Conservation (phyloP, 2,113 vertebrate species). For the Odobenus rosmarus region DNA sequence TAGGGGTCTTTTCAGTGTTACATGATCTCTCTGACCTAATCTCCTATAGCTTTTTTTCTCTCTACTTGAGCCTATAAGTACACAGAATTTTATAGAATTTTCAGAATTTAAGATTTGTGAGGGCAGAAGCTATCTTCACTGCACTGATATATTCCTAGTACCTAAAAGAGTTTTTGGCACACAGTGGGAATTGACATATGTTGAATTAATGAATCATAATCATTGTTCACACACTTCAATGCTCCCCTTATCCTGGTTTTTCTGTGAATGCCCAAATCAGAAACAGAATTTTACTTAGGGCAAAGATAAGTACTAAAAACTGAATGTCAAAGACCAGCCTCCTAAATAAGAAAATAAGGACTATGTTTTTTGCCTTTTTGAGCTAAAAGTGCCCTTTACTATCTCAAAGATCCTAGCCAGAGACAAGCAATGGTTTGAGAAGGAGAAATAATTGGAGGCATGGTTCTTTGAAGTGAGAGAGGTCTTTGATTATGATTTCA, state of each 20-base stretch:
- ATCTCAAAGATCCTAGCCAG: conserved; percentile 34
- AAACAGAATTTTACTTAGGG: conserved; percentile 15
- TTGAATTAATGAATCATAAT: not conserved
- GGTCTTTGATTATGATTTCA: conserved; percentile 41
- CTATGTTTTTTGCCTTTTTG: not conserved
- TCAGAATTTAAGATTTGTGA: not conserved
- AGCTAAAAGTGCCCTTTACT: not conserved
- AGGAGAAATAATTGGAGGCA: conserved; percentile 4
- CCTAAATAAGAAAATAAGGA: conserved; percentile 26
- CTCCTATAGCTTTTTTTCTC: not conserved
- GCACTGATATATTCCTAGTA: not conserved
- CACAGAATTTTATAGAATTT: not conserved
- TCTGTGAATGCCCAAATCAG: not conserved
- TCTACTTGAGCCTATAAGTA: not conserved
- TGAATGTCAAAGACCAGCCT: conserved; percentile 34
- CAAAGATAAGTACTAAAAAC: conserved; percentile 7
- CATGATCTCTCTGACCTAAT: not conserved
- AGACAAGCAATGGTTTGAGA: conserved; percentile 23
- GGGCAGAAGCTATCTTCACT: not conserved
- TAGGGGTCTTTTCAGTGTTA: not conserved
- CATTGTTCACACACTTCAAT: not conserved
- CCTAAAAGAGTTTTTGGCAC: not conserved
- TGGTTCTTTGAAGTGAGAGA: not conserved
- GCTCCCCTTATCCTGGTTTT: not conserved
- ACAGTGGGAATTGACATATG: not conserved